Percentiles rank a stretch among this genome's conserved stretches.
Conservation (phyloP, 2,797 vertebrate genomes). For the Falco rusticolus region DNA sequence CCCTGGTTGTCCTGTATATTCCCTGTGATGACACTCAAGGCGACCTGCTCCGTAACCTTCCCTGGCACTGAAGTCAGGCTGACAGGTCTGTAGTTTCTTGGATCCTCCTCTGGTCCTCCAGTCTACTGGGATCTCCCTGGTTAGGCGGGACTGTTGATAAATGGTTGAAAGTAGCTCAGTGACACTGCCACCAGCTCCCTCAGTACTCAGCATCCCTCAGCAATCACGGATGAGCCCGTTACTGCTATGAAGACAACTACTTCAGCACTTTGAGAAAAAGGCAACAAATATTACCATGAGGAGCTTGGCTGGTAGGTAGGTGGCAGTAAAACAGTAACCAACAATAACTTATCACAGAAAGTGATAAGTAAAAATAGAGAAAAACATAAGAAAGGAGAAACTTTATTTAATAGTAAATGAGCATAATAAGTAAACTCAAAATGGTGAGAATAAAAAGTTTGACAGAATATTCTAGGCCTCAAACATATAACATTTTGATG, state of each 20-base stretch:
- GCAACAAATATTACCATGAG: background rate
- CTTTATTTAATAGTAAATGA: background rate
- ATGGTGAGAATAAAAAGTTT: background rate
- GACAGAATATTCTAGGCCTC: background rate
- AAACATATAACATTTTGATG: background rate
- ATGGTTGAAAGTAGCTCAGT: background rate
- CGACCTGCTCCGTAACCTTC: background rate
- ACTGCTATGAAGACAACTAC: background rate
- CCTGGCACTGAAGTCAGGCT: fast-evolving
- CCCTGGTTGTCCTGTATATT: background rate
- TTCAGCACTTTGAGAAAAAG: background rate
- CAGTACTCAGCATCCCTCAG: background rate
- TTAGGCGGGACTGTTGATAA: too few relatives aligned
- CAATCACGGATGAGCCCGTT: background rate
- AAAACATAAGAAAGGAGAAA: background rate
- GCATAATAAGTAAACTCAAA: background rate
- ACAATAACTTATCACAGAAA: background rate
- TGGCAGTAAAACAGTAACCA: background rate
- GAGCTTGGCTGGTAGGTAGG: background rate
- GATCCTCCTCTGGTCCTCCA: fast-evolving
- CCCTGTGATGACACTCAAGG: fast-evolving
- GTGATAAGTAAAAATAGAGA: background rate
- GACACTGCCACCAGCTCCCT: background rate
- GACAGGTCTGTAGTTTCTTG: background rate
- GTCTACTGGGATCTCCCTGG: too few relatives aligned